Evolutionary conservation across 2,888 invertebrate species (phyloP), one percentile per base, ranked within the genome.

Genomic region (Trissoscelio sp.): DNA sequence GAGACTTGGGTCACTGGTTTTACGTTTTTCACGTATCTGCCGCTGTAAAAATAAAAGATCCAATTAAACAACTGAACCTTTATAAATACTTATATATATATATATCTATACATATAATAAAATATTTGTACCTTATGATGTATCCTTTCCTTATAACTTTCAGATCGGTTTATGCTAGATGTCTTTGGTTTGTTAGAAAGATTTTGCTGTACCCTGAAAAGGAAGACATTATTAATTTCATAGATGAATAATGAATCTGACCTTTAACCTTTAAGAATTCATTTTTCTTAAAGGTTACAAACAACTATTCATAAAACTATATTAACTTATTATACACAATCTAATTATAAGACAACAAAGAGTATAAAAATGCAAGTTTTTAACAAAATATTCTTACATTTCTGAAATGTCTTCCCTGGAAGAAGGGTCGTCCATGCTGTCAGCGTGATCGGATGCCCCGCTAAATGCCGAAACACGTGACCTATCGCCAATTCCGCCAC

Each of bases 1-100:
- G 87, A 95, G 93, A 92, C 95, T 95, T 53, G 96, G 96, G 92
- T 96, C 96, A 88, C 96, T 96, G 87, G 95, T 95, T 92, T 96
- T 96, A 88, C 96, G 93, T 87, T 95, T 94, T 89, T 94, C 94
- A 82, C 95, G 92, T 83, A 92, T 88, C 89, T 94, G 95, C 87
- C 95, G 93, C 94, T 95, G 93, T 11, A 93, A 93, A 86, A 39
- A 58, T 81, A 72, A 72, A 31, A 6, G n/a, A 12, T 7, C 2
- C 1, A 53, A 53, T 20, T 14, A 28, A 9, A 3, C 6, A n/a
- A 20, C 3, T 37, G 37, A n/a, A 1, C n/a, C 4, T 37, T 9
- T 11, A 37, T n/a, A 37, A 24, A 24, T 24, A 24, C n/a, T n/a
- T n/a, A n/a, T n/a, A n/a, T n/a, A n/a, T n/a, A n/a, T n/a, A n/a